Evolutionary conservation across 2,888 invertebrate species (phyloP).

Genomic region (Chalcosyrphus nemorum): DNA sequence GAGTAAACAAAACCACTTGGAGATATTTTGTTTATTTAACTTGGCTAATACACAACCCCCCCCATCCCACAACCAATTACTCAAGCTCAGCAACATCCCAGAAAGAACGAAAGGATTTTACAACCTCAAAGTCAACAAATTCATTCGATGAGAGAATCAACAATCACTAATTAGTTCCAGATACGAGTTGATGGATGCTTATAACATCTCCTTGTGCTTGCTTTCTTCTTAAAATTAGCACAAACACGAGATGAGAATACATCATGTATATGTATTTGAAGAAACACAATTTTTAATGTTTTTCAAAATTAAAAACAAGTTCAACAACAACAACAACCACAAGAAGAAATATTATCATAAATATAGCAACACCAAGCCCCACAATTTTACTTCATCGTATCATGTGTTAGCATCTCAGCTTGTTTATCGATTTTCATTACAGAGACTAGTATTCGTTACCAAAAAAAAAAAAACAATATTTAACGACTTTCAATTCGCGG

Average conservation of each 20-base stretch:
- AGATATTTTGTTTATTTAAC: slow-evolving; percentile 55
- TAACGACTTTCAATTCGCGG: slow-evolving; percentile 45
- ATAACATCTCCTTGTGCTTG: background rate
- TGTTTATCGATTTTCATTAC: slow-evolving; percentile 8
- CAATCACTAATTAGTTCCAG: slow-evolving; percentile 62
- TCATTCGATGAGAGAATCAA: slow-evolving; percentile 33
- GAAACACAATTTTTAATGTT: slow-evolving; percentile 48
- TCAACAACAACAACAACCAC: slow-evolving; percentile 7
- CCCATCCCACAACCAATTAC: background rate
- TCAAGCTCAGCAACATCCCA: background rate
- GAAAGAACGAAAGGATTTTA: slow-evolving; percentile 23
- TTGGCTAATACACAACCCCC: slow-evolving; percentile 38
- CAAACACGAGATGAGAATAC: background rate
- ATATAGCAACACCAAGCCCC: background rate
- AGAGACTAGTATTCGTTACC: background rate
- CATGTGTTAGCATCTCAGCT: background rate
- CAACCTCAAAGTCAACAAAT: slow-evolving; percentile 65
- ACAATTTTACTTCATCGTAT: slow-evolving; percentile 1
- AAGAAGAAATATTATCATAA: background rate
- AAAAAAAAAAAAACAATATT: too few species aligned
- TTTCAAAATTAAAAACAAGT: slow-evolving; percentile 27
- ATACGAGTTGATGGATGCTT: slow-evolving; percentile 2
- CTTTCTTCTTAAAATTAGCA: background rate
- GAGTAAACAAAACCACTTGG: slow-evolving; percentile 48
- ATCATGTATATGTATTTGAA: background rate